phyloP scores from a whole-genome alignment of 1,140 invertebrate species.

The Metaphire vulgaris region DNA sequence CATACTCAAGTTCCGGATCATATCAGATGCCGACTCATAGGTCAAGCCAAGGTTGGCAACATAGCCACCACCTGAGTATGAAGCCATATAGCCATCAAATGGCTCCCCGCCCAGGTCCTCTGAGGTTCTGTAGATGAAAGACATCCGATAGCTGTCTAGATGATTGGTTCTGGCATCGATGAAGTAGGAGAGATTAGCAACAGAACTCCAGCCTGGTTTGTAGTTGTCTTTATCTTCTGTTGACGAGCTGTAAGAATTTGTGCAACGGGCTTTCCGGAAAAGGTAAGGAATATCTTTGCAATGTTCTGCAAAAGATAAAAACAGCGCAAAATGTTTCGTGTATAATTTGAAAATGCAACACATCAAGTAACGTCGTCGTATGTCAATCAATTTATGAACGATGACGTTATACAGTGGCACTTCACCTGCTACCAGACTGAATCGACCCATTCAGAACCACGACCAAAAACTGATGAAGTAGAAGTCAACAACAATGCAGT shows the following conservation, averaged over 20 bases:
- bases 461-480: too few relatives aligned
- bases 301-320: too few relatives aligned
- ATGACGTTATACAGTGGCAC: too few relatives aligned
- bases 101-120: neutral
- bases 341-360: too few relatives aligned
- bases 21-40: neutral
- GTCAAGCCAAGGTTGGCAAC: slow-evolving; percentile 25
- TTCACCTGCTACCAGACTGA: too few relatives aligned
- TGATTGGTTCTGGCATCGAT: neutral
- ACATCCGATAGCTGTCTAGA: neutral
- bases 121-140: neutral
- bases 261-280: neutral
- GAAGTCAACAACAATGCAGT: neutral
- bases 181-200: neutral
- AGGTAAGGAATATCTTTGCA: neutral
- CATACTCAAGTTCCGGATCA: slow-evolving; percentile 46
- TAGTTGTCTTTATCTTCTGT: neutral
- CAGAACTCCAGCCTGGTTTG: neutral
- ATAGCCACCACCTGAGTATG: slow-evolving; percentile 28
- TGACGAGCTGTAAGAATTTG: neutral
- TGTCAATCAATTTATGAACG: too few relatives aligned
- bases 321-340: too few relatives aligned
- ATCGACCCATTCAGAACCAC: too few relatives aligned
- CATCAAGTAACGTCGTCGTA: too few relatives aligned
- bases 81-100: neutral